Percentiles rank a stretch among this genome's conserved stretches.
These are phyloP conservation scores for Peribatodes rhomboidaria DNA, from an alignment of 2,888 invertebrate species.

Conservation along the genomic window DNA sequence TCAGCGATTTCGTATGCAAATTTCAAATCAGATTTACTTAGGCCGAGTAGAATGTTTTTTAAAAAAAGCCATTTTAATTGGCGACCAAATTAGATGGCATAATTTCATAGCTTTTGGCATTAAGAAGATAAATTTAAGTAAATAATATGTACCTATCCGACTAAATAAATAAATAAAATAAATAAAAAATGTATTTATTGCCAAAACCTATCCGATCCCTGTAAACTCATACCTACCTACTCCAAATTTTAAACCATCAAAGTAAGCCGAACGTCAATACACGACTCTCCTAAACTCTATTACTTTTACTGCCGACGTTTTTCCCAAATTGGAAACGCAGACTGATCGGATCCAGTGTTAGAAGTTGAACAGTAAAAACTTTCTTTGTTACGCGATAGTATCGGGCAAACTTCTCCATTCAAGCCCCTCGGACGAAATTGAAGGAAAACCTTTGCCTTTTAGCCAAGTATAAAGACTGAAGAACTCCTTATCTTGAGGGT, in stretches of 20 bases:
- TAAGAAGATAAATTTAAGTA: no score
- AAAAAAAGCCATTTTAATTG: no score
- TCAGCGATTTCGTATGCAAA: no score
- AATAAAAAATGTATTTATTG: no score
- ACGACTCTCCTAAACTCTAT: constrained; percentile 49
- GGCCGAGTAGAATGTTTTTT: no score
- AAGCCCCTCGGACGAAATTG: constrained; percentile 59
- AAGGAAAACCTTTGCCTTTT: constrained; percentile 45
- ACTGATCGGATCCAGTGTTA: constrained; percentile 70
- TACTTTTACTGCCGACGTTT: constrained; percentile 71
- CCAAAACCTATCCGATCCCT: no score
- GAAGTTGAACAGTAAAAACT: constrained; percentile 83
- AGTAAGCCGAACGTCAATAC: constrained; percentile 13
- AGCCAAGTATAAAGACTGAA: constrained; percentile 28
- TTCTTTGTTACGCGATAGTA: constrained; percentile 80
- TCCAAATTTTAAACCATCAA: constrained; percentile 56
- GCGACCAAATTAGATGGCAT: no score
- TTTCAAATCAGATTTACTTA: no score
- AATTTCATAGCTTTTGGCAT: no score
- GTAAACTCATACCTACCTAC: not conserved
- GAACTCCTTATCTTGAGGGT: constrained; percentile 22
- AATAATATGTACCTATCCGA: no score
- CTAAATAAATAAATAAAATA: no score
- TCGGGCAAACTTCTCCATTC: constrained; percentile 75
- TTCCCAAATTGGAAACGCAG: constrained; percentile 81